phyloP scores from a whole-genome alignment of 2,797 vertebrate genomes.

The Danio tinwini region DNA sequence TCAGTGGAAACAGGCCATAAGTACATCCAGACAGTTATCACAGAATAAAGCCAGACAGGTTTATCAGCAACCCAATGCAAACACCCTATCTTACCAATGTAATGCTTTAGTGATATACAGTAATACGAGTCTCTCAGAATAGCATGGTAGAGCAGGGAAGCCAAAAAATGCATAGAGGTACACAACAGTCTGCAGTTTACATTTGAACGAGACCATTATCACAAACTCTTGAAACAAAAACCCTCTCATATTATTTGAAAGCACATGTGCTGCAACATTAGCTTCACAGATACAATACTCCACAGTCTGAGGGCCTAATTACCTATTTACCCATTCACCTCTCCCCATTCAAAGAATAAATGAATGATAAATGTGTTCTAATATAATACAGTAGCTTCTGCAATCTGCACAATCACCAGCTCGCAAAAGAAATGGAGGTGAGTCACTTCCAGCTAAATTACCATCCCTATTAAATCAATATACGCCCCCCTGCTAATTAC shows the following conservation, averaged over 20 bases:
- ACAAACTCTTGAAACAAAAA: conserved; percentile 9
- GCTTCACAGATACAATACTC: conserved; percentile 6
- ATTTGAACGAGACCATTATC: conserved; percentile 3
- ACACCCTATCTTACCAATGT: too few species aligned
- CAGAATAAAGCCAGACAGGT: too few species aligned
- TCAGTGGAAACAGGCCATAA: too few species aligned
- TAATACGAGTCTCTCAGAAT: too few species aligned
- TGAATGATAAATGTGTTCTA: conserved; percentile 18
- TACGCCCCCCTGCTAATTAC: conserved; percentile 11
- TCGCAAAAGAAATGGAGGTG: conserved; percentile 17
- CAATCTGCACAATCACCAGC: conserved; percentile 18
- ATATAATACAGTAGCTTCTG: conserved; percentile 21
- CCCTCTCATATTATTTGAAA: background rate
- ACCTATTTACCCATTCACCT: conserved; percentile 20
- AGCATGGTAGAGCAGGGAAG: background rate
- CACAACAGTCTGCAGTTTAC: background rate
- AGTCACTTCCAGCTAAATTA: conserved; percentile 40
- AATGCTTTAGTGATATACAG: too few species aligned
- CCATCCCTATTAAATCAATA: conserved; percentile 40
- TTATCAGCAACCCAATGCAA: too few species aligned
- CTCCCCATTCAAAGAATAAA: conserved; percentile 19
- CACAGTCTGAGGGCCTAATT: background rate
- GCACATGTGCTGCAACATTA: conserved; percentile 2
- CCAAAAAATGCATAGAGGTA: background rate
- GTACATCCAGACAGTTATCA: too few species aligned